Conservation (phyloP, 2,888 invertebrate species). For the Eupsilia transversa region DNA sequence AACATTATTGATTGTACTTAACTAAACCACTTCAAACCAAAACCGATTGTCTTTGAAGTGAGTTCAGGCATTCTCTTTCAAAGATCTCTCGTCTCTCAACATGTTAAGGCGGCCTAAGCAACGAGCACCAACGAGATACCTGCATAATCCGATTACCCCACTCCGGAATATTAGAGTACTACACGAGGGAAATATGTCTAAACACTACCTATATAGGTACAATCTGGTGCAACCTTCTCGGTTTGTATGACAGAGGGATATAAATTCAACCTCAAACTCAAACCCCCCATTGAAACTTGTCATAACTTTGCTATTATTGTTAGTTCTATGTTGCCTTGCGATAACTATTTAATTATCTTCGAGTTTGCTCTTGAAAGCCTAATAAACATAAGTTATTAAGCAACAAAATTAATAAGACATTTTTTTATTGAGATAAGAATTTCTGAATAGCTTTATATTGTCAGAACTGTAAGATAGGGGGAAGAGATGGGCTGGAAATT, state of each 20-base stretch:
- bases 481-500: too few relatives aligned
- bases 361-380: neutral
- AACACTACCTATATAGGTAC: conserved; percentile 66
- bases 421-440: too few relatives aligned
- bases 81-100: conserved; percentile 56
- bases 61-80: conserved; percentile 48
- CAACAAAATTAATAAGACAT: neutral
- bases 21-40: conserved; percentile 1
- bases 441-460: neutral
- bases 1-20: neutral
- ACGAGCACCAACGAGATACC: conserved; percentile 69
- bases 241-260: conserved; percentile 27
- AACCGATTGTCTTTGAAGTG: conserved; percentile 33
- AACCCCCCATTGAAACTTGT: conserved; percentile 30
- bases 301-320: conserved; percentile 36
- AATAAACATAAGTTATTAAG: neutral
- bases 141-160: conserved; percentile 84
- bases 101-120: conserved; percentile 69
- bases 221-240: conserved; percentile 49
- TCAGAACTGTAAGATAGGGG: neutral
- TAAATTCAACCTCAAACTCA: conserved; percentile 49
- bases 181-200: conserved; percentile 86
- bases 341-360: conserved; percentile 48
- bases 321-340: conserved; percentile 6
- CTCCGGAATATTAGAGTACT: conserved; percentile 80